phyloP scores from a whole-genome alignment of 1,140 invertebrate genomes.

The Ridgeia piscesae region DNA sequence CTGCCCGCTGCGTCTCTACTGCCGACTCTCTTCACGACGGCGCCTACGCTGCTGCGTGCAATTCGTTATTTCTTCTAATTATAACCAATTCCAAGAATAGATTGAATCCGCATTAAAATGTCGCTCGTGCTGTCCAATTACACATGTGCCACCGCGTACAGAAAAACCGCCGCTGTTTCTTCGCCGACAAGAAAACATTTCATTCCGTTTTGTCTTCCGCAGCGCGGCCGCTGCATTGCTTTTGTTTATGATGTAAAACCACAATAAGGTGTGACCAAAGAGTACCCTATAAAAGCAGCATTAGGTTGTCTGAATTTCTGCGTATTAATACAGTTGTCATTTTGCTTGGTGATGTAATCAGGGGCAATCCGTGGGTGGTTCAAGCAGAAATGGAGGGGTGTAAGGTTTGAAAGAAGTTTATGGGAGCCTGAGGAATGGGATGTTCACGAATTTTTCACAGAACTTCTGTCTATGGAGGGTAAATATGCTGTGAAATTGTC shows the following conservation, averaged over 20 bases:
- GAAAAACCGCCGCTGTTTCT: neutral
- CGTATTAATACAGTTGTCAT: no score
- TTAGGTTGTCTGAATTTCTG: no score
- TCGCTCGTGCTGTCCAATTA: neutral
- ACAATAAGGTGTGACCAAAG: no score
- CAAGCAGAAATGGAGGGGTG: no score
- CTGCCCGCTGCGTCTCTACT: neutral
- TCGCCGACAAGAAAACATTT: neutral
- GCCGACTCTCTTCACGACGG: neutral
- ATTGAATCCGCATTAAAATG: neutral
- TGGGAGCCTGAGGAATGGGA: no score
- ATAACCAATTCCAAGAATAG: neutral
- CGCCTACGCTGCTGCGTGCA: neutral
- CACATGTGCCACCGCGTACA: neutral
- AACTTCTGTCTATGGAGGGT: no score
- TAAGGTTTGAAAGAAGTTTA: no score
- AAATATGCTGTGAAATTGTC: no score
- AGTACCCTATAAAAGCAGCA: no score
- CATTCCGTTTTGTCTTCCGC: neutral
- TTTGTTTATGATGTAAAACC: neutral
- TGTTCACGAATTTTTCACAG: no score
- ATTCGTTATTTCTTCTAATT: neutral
- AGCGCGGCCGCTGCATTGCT: neutral
- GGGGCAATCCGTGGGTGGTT: no score
- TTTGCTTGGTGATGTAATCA: no score